These are phyloP conservation scores for Phenganax marumi DNA, from an alignment of 92 coral and sea anemone species.

Conservation along the genomic window DNA sequence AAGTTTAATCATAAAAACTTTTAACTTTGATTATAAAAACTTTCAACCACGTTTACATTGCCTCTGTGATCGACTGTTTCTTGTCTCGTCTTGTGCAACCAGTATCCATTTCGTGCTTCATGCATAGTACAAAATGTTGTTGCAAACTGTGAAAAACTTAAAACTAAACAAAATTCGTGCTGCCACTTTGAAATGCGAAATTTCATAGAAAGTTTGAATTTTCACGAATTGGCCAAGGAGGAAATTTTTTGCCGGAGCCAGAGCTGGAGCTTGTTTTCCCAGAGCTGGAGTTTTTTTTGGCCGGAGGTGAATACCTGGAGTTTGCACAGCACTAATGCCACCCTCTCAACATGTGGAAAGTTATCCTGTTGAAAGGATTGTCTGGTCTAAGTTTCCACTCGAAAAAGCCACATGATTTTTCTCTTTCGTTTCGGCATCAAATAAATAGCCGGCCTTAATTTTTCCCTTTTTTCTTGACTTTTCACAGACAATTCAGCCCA, in stretches of 20 bases:
- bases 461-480: too few species aligned
- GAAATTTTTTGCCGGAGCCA: constrained; percentile 2
- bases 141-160: neutral
- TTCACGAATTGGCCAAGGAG: neutral
- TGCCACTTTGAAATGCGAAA: constrained; percentile 1
- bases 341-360: too few species aligned
- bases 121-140: neutral
- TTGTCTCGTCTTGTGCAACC: constrained; percentile 6
- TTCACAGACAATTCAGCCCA: too few species aligned
- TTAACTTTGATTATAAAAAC: neutral
- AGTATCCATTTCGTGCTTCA: neutral
- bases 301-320: too few species aligned
- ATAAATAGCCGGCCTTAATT: too few species aligned
- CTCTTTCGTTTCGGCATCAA: too few species aligned
- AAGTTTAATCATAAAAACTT: constrained; percentile 25
- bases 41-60: neutral
- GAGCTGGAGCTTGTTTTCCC: neutral
- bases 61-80: neutral
- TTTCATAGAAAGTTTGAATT: neutral
- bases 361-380: too few species aligned
- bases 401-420: too few species aligned
- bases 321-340: too few species aligned
- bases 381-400: too few species aligned
- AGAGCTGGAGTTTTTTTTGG: neutral
- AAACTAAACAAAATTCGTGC: neutral